Evolutionary conservation across 2,797 vertebrate genomes (phyloP).

Genomic region (Mus minutoides): DNA sequence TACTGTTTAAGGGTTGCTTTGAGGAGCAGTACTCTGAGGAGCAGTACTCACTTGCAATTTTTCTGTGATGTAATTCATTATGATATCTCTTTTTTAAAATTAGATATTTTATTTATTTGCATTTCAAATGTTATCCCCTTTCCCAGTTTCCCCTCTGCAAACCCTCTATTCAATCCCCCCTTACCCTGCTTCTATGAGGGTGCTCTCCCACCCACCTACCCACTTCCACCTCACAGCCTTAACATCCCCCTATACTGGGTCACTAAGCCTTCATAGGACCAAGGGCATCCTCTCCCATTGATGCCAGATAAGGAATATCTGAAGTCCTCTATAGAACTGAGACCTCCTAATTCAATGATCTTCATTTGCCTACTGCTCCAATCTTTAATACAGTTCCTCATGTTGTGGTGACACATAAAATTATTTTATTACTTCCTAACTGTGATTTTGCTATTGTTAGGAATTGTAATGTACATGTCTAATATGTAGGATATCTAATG

Average conservation of each 20-base stretch:
- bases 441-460: neutral
- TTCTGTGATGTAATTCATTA: neutral
- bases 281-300: too few species aligned
- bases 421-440: neutral
- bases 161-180: too few species aligned
- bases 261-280: too few species aligned
- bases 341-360: neutral
- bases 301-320: neutral
- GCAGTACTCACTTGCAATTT: neutral
- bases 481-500: neutral
- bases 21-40: neutral
- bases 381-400: neutral
- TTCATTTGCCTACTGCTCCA: neutral
- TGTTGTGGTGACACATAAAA: neutral
- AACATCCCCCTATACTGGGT: too few species aligned
- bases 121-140: too few species aligned
- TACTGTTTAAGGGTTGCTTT: neutral
- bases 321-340: neutral
- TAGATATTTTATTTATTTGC: too few species aligned
- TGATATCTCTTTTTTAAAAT: neutral
- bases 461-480: neutral
- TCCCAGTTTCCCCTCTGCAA: too few species aligned
- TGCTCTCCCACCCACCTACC: too few species aligned
- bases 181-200: too few species aligned
- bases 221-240: too few species aligned